Conservation (phyloP, 2,888 invertebrate species). For the Empis livida region DNA sequence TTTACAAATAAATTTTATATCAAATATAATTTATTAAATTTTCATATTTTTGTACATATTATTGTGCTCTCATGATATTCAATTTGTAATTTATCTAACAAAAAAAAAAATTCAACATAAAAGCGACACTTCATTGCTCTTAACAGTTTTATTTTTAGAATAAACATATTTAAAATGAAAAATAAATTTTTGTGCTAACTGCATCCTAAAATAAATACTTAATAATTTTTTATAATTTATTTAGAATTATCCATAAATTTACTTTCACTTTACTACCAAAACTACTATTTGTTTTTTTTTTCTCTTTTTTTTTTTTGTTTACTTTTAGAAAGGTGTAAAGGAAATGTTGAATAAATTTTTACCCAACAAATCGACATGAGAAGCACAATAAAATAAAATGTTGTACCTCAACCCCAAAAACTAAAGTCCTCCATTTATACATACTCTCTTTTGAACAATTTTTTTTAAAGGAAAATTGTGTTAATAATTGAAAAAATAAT, state of each 20-base stretch:
- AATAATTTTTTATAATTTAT: not conserved
- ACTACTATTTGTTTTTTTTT: constrained; percentile 11
- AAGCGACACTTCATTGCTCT: not conserved
- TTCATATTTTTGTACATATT: not conserved
- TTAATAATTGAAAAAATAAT: too few relatives aligned
- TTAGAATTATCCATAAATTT: constrained; percentile 10
- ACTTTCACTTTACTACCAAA: constrained; percentile 2
- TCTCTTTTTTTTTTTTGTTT: constrained; percentile 16
- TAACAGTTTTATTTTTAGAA: not conserved
- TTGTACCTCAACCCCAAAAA: too few relatives aligned
- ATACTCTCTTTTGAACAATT: too few relatives aligned
- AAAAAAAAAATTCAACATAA: not conserved
- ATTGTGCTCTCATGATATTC: not conserved
- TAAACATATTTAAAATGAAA: not conserved
- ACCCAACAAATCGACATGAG: constrained; percentile 19
- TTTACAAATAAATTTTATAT: too few relatives aligned
- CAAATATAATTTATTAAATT: too few relatives aligned
- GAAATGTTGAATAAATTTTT: constrained; percentile 20
- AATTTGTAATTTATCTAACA: not conserved
- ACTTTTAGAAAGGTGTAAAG: constrained; percentile 20
- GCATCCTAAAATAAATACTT: not conserved
- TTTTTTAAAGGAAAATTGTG: too few relatives aligned
- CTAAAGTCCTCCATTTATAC: too few relatives aligned
- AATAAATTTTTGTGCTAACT: not conserved
- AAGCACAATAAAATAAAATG: constrained; percentile 6